phyloP scores from a whole-genome alignment of 2,888 invertebrate species.

The Notodonta ziczac region DNA sequence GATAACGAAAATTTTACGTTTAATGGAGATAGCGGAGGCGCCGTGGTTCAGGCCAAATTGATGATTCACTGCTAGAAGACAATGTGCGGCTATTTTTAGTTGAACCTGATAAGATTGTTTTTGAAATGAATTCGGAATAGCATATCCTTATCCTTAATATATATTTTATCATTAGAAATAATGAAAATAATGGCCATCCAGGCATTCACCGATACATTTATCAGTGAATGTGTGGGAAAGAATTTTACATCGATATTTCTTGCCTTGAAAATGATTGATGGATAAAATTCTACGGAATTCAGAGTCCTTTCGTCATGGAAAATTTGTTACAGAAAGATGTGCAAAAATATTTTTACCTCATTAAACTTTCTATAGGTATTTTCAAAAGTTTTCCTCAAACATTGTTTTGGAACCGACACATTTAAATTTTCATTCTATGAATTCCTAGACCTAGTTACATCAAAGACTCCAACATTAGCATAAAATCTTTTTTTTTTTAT shows the following conservation, averaged over 20 bases:
- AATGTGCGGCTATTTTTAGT: not conserved
- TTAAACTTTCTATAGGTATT: not conserved
- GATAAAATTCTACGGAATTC: too few species aligned
- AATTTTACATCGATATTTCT: not conserved
- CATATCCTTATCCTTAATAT: not conserved
- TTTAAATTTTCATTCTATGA: not conserved
- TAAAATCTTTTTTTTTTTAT: not conserved
- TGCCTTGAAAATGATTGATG: not conserved
- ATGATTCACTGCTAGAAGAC: not conserved
- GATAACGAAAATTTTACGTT: not conserved
- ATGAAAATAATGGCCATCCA: not conserved
- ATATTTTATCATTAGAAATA: not conserved
- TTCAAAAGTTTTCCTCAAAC: not conserved
- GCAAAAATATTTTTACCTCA: too few species aligned
- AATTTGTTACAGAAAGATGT: not conserved
- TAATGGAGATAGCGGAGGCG: not conserved
- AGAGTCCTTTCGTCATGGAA: not conserved
- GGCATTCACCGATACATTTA: not conserved
- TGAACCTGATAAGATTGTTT: not conserved
- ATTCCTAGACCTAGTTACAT: not conserved
- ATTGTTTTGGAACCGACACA: not conserved
- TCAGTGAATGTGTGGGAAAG: not conserved
- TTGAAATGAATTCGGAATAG: not conserved
- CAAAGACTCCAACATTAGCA: not conserved
- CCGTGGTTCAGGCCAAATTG: not conserved